Evolutionary conservation across 2,797 vertebrate genomes (phyloP).

Genomic region (Anguilla anguilla): DNA sequence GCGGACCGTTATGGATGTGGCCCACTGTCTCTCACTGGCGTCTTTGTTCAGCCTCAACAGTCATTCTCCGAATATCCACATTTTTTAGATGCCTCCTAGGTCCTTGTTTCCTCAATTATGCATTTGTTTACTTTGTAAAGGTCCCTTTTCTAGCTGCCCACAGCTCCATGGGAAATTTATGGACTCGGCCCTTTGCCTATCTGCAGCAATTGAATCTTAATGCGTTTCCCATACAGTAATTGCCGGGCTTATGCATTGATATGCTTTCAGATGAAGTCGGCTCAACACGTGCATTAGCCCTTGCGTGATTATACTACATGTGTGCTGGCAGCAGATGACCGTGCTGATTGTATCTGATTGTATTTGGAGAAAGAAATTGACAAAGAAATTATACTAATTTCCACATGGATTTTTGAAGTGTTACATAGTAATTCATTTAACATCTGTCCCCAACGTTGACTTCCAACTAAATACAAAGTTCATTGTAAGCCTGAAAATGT

Average conservation of each 20-base stretch:
- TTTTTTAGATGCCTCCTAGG: constrained; percentile 89
- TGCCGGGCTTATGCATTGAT: background rate
- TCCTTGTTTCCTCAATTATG: constrained; percentile 98
- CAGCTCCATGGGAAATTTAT: constrained; percentile 73
- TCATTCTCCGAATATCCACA: constrained; percentile 94
- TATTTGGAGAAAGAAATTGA: background rate
- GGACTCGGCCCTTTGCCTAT: constrained; percentile 56
- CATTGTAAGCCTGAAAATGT: background rate
- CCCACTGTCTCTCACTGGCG: constrained; percentile 76
- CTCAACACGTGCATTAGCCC: background rate
- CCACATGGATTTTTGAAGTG: background rate
- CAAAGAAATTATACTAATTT: background rate
- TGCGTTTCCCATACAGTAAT: constrained; percentile 21
- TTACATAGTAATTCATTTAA: background rate
- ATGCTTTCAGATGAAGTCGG: background rate
- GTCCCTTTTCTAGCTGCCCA: constrained; percentile 82
- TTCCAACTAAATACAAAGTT: background rate
- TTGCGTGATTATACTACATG: background rate
- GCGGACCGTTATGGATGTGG: constrained; percentile 66
- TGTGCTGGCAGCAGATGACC: background rate
- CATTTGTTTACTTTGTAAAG: constrained; percentile 95
- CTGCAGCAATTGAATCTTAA: constrained; percentile 39
- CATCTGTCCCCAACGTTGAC: background rate
- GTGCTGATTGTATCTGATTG: background rate
- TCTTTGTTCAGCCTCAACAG: constrained; percentile 81